Evolutionary conservation across 2,888 invertebrate genomes (phyloP).

Genomic region (Zaprionus bogoriensis): DNA sequence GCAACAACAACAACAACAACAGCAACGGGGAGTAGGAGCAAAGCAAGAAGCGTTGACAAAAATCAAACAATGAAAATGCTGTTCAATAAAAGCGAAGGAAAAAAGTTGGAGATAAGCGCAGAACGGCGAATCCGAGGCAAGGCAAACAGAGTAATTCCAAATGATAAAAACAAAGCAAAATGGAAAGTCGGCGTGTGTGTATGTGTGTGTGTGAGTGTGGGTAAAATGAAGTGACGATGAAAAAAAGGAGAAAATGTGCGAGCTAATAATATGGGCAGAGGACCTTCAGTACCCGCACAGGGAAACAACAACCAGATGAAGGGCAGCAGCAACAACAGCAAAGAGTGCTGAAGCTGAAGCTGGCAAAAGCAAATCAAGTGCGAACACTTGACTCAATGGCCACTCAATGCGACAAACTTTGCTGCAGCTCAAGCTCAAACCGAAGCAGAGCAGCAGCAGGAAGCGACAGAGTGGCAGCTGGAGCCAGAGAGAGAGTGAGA

Average conservation of each 20-base stretch:
- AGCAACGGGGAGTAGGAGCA: slow-evolving; percentile 7
- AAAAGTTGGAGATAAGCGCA: slow-evolving; percentile 52
- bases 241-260: slow-evolving; percentile 44
- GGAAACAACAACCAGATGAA: slow-evolving; percentile 21
- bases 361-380: slow-evolving; percentile 57
- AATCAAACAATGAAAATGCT: slow-evolving; percentile 70
- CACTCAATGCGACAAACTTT: slow-evolving; percentile 59
- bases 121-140: slow-evolving; percentile 36
- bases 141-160: slow-evolving; percentile 50
- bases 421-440: slow-evolving; percentile 5
- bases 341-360: slow-evolving; percentile 13
- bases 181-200: slow-evolving; percentile 16
- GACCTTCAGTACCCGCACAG: slow-evolving; percentile 29
- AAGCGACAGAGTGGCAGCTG: neutral
- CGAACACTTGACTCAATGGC: slow-evolving; percentile 63
- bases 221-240: slow-evolving; percentile 59
- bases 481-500: neutral
- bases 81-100: slow-evolving; percentile 59
- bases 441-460: neutral
- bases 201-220: slow-evolving; percentile 22
- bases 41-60: slow-evolving; percentile 64
- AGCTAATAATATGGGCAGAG: slow-evolving; percentile 58
- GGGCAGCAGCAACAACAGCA: slow-evolving; percentile 5
- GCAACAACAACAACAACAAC: neutral
- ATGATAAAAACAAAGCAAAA: slow-evolving; percentile 55